Conservation (phyloP, 2,888 invertebrate genomes). For the Cosmorhoe ocellata region DNA sequence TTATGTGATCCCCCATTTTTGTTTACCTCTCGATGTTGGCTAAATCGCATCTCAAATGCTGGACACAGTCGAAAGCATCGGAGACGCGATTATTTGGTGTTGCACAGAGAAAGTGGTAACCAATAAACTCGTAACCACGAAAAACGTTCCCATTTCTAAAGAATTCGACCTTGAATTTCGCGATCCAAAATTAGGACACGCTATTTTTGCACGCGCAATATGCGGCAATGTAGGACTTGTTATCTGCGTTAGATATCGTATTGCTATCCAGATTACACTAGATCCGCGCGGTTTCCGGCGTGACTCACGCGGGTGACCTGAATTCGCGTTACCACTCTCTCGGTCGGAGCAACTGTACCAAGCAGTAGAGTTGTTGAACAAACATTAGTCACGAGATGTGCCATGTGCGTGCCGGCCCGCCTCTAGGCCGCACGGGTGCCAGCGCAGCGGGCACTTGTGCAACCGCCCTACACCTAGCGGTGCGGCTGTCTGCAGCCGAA, state of each 20-base stretch:
- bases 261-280: conserved; percentile 27
- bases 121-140: neutral
- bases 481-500: conserved; percentile 46
- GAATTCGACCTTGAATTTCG: conserved; percentile 23
- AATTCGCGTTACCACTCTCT: conserved; percentile 44
- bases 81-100: conserved; percentile 28
- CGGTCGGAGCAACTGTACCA: conserved; percentile 44
- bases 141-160: conserved; percentile 3
- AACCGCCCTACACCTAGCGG: conserved; percentile 22
- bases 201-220: conserved; percentile 32
- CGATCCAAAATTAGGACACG: conserved; percentile 24
- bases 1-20: conserved; percentile 28
- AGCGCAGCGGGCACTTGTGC: conserved; percentile 60
- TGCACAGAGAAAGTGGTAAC: conserved; percentile 35
- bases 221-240: conserved; percentile 23
- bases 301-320: conserved; percentile 16
- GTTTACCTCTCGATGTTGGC: conserved; percentile 35
- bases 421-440: too few relatives aligned
- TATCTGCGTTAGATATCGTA: conserved; percentile 34
- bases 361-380: conserved; percentile 54
- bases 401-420: conserved; percentile 23
- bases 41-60: conserved; percentile 32
- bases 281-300: conserved; percentile 20
- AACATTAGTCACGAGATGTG: conserved; percentile 48
- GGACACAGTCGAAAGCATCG: conserved; percentile 20